Percentiles rank a stretch among this genome's conserved stretches.
phyloP scores from a whole-genome alignment of 2,888 invertebrate species.

The Andricus quercusramuli region DNA sequence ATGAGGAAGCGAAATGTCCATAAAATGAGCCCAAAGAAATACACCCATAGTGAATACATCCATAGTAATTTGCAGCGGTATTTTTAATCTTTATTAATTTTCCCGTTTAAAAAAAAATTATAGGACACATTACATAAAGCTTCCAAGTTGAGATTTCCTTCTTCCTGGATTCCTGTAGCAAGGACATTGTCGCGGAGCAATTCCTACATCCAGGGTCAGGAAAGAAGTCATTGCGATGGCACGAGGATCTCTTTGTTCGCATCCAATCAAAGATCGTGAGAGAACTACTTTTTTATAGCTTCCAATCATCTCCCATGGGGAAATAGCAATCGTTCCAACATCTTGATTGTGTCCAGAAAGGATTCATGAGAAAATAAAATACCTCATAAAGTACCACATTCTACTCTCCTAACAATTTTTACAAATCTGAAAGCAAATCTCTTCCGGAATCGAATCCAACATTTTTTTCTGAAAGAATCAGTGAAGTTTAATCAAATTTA shows the following conservation, averaged over 20 bases:
- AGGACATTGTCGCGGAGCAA: constrained; percentile 64
- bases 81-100: too few species aligned
- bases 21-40: too few species aligned
- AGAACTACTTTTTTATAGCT: constrained; percentile 35
- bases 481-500: too few species aligned
- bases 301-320: constrained; percentile 15
- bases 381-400: neutral
- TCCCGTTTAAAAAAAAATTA: too few species aligned
- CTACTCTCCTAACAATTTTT: neutral
- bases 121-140: too few species aligned
- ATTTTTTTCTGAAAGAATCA: neutral
- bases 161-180: constrained; percentile 73
- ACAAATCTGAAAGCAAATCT: neutral
- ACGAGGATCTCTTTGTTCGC: constrained; percentile 65
- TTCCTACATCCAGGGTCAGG: constrained; percentile 55
- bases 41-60: too few species aligned
- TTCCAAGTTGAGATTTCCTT: constrained; percentile 36
- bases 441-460: neutral
- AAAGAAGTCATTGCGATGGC: constrained; percentile 63
- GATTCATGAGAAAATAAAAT: neutral
- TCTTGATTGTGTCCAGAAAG: constrained; percentile 17
- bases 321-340: constrained; percentile 28
- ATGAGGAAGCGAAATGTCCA: too few species aligned
- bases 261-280: constrained; percentile 23
- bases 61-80: too few species aligned